phyloP scores from a whole-genome alignment of 2,113 vertebrate species.

The Micronycteris hirsuta region DNA sequence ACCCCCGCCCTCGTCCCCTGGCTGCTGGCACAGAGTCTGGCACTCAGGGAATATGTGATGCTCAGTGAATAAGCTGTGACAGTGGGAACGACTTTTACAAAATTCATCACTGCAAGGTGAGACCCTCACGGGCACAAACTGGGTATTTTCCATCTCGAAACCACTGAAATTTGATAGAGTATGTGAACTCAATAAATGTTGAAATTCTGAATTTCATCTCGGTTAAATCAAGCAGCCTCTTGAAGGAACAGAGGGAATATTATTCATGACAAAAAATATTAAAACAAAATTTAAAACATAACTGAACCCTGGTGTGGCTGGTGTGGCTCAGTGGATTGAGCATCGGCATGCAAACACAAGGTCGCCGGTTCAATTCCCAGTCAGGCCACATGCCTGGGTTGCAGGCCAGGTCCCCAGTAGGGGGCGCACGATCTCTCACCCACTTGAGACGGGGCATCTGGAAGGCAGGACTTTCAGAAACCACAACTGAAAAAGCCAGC shows the following conservation, averaged over 20 bases:
- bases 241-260: background rate
- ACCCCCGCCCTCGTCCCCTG: accelerated
- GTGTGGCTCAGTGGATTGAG: no score
- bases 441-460: background rate
- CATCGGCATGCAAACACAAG: no score
- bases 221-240: background rate
- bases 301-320: no score
- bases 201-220: background rate
- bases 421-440: background rate
- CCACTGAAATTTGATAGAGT: background rate
- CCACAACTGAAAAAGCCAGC: constrained; percentile 11
- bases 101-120: background rate
- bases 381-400: no score
- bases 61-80: accelerated
- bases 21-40: background rate
- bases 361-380: no score
- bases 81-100: no score
- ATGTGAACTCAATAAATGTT: background rate
- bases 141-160: background rate
- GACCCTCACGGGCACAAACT: background rate
- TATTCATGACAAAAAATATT: background rate
- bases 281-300: background rate
- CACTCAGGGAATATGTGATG: accelerated
- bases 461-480: background rate
- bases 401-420: no score